Evolutionary conservation across 2,888 invertebrate genomes (phyloP).

Genomic region (Hyles lineata): DNA sequence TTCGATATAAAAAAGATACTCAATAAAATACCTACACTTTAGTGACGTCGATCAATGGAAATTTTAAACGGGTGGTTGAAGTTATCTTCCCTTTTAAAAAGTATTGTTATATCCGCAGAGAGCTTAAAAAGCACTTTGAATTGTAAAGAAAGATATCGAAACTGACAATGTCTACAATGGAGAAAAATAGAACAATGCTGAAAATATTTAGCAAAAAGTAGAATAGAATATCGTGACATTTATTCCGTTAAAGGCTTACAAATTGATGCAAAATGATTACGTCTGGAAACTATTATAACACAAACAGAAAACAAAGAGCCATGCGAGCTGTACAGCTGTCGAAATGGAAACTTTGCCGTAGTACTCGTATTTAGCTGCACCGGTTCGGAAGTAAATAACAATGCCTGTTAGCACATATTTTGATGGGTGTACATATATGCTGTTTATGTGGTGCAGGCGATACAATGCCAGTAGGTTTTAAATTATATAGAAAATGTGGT

Average conservation of each 20-base stretch:
- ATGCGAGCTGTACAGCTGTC: conserved; percentile 30
- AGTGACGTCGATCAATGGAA: too few species aligned
- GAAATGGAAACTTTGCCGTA: conserved; percentile 31
- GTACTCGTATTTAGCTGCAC: conserved; percentile 28
- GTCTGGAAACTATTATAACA: background rate
- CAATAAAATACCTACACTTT: too few species aligned
- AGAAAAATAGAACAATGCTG: too few species aligned
- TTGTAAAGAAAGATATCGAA: too few species aligned
- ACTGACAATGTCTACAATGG: too few species aligned
- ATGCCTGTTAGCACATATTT: conserved; percentile 36
- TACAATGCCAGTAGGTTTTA: background rate
- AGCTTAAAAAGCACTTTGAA: too few species aligned
- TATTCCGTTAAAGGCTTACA: background rate
- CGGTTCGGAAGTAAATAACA: conserved; percentile 36
- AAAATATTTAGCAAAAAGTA: too few species aligned
- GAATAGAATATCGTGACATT: background rate
- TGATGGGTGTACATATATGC: background rate
- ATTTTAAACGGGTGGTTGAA: too few species aligned
- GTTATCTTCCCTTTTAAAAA: too few species aligned
- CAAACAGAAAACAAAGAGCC: conserved; percentile 11
- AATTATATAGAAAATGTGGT: background rate
- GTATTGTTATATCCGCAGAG: too few species aligned
- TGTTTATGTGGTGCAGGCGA: background rate
- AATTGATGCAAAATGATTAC: background rate
- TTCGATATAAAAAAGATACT: background rate